Percentiles rank a stretch among this genome's conserved stretches.
phyloP scores from a whole-genome alignment of 2,797 vertebrate species.

The Sebastes umbrosus region DNA sequence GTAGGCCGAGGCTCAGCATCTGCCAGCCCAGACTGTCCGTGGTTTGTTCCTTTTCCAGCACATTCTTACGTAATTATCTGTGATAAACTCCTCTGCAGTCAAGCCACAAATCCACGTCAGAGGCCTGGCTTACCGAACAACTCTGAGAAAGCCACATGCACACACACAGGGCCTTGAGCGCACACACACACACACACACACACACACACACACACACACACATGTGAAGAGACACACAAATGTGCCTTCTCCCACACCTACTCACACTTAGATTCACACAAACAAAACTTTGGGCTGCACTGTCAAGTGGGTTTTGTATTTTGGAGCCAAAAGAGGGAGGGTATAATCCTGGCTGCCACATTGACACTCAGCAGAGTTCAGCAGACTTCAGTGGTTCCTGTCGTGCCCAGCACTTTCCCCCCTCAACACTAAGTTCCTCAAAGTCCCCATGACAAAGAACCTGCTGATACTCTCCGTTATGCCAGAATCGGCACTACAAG shows the following conservation, averaged over 20 bases:
- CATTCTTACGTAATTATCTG: conserved; percentile 81
- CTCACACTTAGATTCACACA: conserved; percentile 50
- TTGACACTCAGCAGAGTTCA: conserved; percentile 77
- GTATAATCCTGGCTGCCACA: conserved; percentile 74
- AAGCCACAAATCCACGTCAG: conserved; percentile 77
- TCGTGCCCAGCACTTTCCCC: conserved; percentile 76
- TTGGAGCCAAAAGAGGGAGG: conserved; percentile 68
- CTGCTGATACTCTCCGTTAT: conserved; percentile 58
- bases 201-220: neutral
- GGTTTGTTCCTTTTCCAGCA: conserved; percentile 77
- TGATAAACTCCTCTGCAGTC: conserved; percentile 79
- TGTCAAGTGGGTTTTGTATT: conserved; percentile 71
- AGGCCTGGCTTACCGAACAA: conserved; percentile 68
- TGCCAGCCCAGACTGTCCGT: conserved; percentile 72
- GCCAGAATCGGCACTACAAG: conserved; percentile 42
- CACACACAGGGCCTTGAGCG: conserved; percentile 37
- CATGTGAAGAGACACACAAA: conserved; percentile 30
- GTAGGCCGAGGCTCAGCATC: conserved; percentile 73
- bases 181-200: too few relatives aligned
- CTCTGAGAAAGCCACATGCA: conserved; percentile 61
- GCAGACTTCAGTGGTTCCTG: conserved; percentile 71
- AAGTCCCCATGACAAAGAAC: conserved; percentile 77
- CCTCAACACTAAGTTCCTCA: conserved; percentile 69
- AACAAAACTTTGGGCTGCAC: conserved; percentile 67
- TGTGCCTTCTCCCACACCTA: conserved; percentile 51